phyloP scores from a whole-genome alignment of 2,113 vertebrate species.

The Brachypteracias leptosomus region DNA sequence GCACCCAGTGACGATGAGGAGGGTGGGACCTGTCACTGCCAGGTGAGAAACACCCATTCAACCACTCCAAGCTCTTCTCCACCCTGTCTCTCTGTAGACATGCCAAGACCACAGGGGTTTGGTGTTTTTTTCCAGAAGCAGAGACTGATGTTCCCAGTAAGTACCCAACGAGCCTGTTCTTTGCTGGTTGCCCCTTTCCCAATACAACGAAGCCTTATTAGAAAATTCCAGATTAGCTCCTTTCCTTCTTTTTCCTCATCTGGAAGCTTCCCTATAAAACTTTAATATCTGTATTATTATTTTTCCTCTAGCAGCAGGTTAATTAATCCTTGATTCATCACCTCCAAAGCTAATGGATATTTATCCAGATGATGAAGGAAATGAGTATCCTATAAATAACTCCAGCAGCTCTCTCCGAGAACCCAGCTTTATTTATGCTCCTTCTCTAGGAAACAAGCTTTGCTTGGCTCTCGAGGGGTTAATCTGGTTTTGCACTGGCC shows the following conservation, averaged over 20 bases:
- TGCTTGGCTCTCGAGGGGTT: neutral
- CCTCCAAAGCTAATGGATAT: constrained; percentile 13
- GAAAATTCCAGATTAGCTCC: neutral
- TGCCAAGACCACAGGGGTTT: neutral
- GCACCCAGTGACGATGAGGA: neutral
- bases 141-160: neutral
- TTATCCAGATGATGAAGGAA: neutral
- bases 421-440: neutral
- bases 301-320: neutral
- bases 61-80: neutral
- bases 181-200: neutral
- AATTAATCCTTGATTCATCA: constrained; percentile 48
- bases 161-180: neutral
- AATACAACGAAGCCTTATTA: neutral
- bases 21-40: neutral
- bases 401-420: neutral
- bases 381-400: constrained; percentile 8
- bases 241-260: neutral
- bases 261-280: constrained; percentile 13
- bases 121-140: neutral
- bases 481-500: neutral
- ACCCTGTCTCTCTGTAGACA: neutral
- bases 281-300: neutral
- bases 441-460: neutral
- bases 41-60: neutral